Base-by-base conservation (phyloP, 2,888 invertebrate genomes). In the Fragum sueziense region DNA sequence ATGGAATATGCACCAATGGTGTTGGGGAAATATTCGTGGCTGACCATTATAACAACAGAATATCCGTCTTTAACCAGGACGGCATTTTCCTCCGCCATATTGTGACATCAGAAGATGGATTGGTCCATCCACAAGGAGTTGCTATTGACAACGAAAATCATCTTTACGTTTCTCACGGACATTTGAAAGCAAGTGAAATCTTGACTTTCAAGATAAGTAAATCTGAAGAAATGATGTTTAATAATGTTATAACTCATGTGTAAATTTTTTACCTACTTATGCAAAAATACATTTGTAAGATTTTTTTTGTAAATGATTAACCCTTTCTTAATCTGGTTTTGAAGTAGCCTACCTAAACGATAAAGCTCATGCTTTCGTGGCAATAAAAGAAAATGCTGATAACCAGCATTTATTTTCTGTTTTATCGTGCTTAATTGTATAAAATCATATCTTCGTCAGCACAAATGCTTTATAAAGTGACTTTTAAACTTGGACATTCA, bases 11-110 rank as follows among this genome's bases (percentile, higher is more conserved):
- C 27, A 93, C 94, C 4, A 94, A 94, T 82, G 87, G 85, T 11
- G 91, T 91, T 57, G 93, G 94, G 68, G 93, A 94, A 79, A 93
- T 94, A 74, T 87, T 94, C 25, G 94, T 94, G 2, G 94, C 94
- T 6, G 94, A 94, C 80, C 94, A 94, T 93, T 94, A 94, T 79
- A 94, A 94, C 87, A 88, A 87, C 69, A 80, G 91, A 0, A 84
- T 91, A 3, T 86, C 89, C 0, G 78, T 90, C 57, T 91, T 88
- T 70, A 84, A 79, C 20, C 81, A 81, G 17, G 85, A 86, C 17
- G 91, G 91, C 11, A 85, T 84, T 27, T 90, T 90, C 71, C 70
- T 88, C 17, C 80, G 88, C 17, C 88, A 91, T 70, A n/a, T 91
- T 25, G 77, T 91, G 52, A 85, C 84, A 31, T 71, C 83, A 70